Evolutionary conservation across 2,113 vertebrate species (phyloP), one percentile per base, ranked within the genome.

Genomic region (Nibea coibor): DNA sequence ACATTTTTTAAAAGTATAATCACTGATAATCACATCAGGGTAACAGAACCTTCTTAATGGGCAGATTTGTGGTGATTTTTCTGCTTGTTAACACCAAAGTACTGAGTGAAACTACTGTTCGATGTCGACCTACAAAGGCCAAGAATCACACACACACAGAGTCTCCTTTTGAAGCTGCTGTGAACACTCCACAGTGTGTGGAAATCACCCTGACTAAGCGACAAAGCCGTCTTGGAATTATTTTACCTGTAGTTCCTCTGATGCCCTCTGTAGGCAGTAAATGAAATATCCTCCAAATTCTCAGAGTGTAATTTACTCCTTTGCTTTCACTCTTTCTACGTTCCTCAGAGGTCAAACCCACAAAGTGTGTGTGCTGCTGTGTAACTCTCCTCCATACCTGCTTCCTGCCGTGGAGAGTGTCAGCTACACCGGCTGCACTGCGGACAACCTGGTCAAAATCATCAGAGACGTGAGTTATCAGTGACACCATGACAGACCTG

Each of bases 371-470:
- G 96, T 98, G 64, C 93, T 98, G 42, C 95, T 98, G 82, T 98
- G 97, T 82, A 98, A 98, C 87, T 98, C 97, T 1, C 97, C 97
- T 0, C 97, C 97, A 0, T 98, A 98, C 81, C 89, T 97, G 84
- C 94, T 98, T 22, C 97, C 97, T 0, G 97, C 97, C 1, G 97
- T 98, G 39, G 97, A 98, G 93, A 97, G 97, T 73, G 96, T 97
- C 88, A 97, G 94, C 0, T 98, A 98, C 91, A 97, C 97, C 0
- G 97, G 97, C 75, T 97, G 94, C 90, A 97, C 96, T 0, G 96
- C 96, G 0, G 97, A 98, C 92, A 96, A 90, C 82, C 88, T 98
- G 24, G 97, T 96, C 78, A 97, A 97, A 93, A 96, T 97, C 93
- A 97, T 98, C 20, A 93, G 97, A 69, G 97, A 98, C 73, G 97